A percentile compares a stretch with the other conserved stretches of the same genome.
Conservation (phyloP, 2,113 vertebrate genomes). For the Drymodes brunneopygia region DNA sequence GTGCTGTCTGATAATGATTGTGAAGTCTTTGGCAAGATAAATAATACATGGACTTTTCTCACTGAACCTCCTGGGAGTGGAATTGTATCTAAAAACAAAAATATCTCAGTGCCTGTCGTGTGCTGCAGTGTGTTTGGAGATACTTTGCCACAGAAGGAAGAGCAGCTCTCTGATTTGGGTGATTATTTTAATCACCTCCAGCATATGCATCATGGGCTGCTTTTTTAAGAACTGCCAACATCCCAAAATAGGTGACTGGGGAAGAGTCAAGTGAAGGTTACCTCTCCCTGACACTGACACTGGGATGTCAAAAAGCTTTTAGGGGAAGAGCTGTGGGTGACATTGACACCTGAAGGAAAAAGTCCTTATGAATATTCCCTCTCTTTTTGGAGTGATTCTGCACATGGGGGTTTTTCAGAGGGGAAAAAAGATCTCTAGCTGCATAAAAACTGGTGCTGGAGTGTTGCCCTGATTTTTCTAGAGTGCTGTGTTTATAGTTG, state of each 20-base stretch:
- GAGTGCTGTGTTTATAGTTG: too few species aligned
- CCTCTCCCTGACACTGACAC: not conserved
- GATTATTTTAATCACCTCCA: constrained; percentile 21
- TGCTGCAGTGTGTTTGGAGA: not conserved
- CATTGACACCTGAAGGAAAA: not conserved
- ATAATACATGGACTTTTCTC: not conserved
- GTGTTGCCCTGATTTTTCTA: too few species aligned
- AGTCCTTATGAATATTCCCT: not conserved
- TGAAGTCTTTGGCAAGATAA: not conserved
- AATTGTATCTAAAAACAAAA: not conserved
- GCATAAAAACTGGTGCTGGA: not conserved
- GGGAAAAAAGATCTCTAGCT: rapidly evolving
- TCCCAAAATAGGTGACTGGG: not conserved
- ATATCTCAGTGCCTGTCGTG: not conserved
- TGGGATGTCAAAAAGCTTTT: not conserved
- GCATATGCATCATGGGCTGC: not conserved
- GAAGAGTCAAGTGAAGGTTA: constrained; percentile 30
- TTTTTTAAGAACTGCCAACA: not conserved
- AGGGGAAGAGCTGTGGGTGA: not conserved
- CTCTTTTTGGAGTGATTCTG: not conserved
- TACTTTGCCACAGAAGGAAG: not conserved
- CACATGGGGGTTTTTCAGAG: rapidly evolving
- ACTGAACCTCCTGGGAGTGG: not conserved
- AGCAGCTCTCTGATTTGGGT: not conserved
- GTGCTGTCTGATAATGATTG: not conserved